Evolutionary conservation across 2,888 invertebrate species (phyloP).

Genomic region (Scaptomyza polygonia): DNA sequence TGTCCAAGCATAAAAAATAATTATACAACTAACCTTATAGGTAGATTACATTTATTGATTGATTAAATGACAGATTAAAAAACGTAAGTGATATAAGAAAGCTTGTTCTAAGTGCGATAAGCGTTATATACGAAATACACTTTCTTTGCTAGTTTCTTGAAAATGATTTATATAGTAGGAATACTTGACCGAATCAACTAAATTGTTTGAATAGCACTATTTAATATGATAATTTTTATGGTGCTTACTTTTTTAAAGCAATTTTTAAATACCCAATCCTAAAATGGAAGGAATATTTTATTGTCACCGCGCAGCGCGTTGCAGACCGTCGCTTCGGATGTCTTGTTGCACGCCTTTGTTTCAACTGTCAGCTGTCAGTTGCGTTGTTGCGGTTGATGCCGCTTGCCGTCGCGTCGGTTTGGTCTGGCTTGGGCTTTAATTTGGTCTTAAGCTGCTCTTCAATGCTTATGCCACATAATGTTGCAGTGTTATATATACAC

Average conservation of each 20-base stretch:
- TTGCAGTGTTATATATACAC: slow-evolving; percentile 5
- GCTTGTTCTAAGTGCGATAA: too few relatives aligned
- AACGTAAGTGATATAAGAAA: too few relatives aligned
- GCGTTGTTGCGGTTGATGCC: slow-evolving; percentile 28
- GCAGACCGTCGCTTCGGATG: slow-evolving; percentile 25
- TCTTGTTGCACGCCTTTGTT: slow-evolving; percentile 57
- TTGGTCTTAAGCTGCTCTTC: slow-evolving; percentile 46
- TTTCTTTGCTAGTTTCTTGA: too few relatives aligned
- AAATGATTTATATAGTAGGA: too few relatives aligned
- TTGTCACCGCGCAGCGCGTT: slow-evolving; percentile 34
- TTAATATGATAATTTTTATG: too few relatives aligned
- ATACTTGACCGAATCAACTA: too few relatives aligned
- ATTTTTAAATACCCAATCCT: neutral
- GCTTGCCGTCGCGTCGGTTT: slow-evolving; percentile 8
- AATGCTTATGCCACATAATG: slow-evolving; percentile 8
- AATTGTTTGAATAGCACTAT: too few relatives aligned
- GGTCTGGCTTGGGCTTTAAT: slow-evolving; percentile 6
- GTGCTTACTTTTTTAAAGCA: neutral
- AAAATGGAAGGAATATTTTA: slow-evolving; percentile 49
- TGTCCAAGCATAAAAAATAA: too few relatives aligned
- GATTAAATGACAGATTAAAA: too few relatives aligned
- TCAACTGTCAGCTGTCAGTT: slow-evolving; percentile 59
- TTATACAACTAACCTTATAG: too few relatives aligned
- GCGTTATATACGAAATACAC: too few relatives aligned
- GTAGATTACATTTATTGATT: too few relatives aligned